phyloP scores from a whole-genome alignment of 2,797 vertebrate species.

The Prunella strophiata region DNA sequence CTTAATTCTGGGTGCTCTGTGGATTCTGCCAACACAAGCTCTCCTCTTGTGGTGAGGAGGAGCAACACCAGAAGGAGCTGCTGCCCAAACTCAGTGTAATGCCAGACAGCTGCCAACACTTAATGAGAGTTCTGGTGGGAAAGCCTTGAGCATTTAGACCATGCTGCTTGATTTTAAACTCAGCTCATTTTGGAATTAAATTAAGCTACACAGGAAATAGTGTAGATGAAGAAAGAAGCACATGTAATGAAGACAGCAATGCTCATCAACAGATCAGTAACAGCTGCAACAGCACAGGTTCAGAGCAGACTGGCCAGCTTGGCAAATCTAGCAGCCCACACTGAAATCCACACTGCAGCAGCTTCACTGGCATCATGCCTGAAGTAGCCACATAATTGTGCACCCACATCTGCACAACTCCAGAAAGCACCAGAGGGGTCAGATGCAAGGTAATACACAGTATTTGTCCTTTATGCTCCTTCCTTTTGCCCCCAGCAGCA shows the following conservation, averaged over 20 bases:
- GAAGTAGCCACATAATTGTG: background rate
- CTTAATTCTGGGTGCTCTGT: background rate
- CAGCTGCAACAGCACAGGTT: background rate
- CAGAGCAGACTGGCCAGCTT: background rate
- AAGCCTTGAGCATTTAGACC: background rate
- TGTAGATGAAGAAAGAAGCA: background rate
- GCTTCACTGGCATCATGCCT: background rate
- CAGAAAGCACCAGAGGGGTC: background rate
- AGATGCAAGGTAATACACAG: background rate
- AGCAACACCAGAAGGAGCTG: background rate
- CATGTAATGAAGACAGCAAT: background rate
- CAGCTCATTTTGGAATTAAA: background rate
- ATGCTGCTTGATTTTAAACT: background rate
- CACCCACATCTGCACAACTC: background rate
- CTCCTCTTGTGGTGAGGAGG: background rate
- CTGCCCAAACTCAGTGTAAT: background rate
- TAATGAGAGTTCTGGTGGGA: background rate
- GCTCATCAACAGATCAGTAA: background rate
- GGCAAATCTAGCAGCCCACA: background rate
- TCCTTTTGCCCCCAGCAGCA: background rate
- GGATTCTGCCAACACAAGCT: background rate
- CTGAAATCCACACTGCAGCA: background rate
- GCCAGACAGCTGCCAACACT: conserved; percentile 11
- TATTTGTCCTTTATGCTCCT: background rate
- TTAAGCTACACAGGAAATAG: background rate